Evolutionary conservation across 2,797 vertebrate species (phyloP), one percentile per base, ranked within the genome.

Genomic region (Sebastes cheni): DNA sequence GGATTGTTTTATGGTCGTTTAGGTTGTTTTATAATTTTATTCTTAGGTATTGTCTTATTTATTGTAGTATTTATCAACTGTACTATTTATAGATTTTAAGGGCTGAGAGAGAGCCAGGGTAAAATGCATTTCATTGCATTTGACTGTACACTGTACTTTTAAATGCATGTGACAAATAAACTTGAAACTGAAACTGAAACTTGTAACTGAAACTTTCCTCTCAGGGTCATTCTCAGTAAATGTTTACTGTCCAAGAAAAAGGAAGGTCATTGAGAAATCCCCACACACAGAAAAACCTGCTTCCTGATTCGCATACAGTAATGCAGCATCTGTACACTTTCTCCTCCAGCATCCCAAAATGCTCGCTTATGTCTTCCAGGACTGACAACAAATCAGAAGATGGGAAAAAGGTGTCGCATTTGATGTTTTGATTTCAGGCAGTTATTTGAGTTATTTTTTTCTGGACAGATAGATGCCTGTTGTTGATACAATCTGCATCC

Each of bases 401-500:
- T 22, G n/a, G 22, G 20, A 75, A 54, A 65, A 79, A 62, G 1
- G 22, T 72, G 22, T 72, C 55, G 59, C 8, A 14, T 69, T 16
- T 72, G 42, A 75, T 34, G 7, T 79, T 61, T 22, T 65, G 23
- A 86, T 71, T 50, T 32, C 59, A 67, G 61, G 59, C 39, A 34
- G 27, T 52, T 71, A n/a, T 69, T 58, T 75, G 18, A 77, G 22
- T 16, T 34, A 0, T 68, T 72, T 54, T 70, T 4, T 23, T 36
- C 54, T 77, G 16, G 13, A 56, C 8, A 66, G 65, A 66, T 32
- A 66, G 65, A 66, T 32, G 46, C 10, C 23, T 76, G 42, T 67
- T 74, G n/a, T 14, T 50, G 42, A 73, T 79, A 50, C n/a, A 72
- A 56, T 67, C 27, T 23, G 36, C 18, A 67, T 82, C 66, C 67